Evolutionary conservation across 2,888 invertebrate species (phyloP).

Genomic region (Empis livida): DNA sequence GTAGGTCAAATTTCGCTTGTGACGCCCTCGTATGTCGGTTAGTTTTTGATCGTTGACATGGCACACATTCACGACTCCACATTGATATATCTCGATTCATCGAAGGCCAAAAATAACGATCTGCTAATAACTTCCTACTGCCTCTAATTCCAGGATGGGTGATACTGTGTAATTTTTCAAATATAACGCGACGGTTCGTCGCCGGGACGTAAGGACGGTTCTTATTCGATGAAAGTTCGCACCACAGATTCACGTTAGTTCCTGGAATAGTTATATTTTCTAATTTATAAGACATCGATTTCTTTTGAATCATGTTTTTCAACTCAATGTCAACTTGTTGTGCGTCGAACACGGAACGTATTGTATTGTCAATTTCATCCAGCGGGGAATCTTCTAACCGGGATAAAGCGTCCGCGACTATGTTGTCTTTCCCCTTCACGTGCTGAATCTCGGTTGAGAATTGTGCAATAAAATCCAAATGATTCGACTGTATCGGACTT

Average conservation of each 20-base stretch:
- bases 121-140: constrained; percentile 12
- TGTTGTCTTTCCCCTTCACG: not conserved
- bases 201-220: constrained; percentile 13
- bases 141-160: constrained; percentile 12
- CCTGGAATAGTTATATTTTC: too few relatives aligned
- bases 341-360: too few relatives aligned
- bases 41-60: constrained; percentile 10
- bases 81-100: constrained; percentile 16
- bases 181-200: not conserved
- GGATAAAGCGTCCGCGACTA: not conserved
- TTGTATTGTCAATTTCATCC: not conserved
- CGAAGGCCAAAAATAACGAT: constrained; percentile 18
- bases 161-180: not conserved
- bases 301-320: not conserved
- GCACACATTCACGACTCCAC: constrained; percentile 20
- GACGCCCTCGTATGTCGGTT: too few relatives aligned
- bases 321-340: not conserved
- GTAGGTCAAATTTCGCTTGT: too few relatives aligned
- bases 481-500: not conserved
- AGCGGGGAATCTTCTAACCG: not conserved
- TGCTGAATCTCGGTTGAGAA: not conserved
- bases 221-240: not conserved
- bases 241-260: not conserved
- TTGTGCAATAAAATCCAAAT: not conserved
- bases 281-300: not conserved